phyloP scores from a whole-genome alignment of 2,888 invertebrate species.

The Agrochola lota region DNA sequence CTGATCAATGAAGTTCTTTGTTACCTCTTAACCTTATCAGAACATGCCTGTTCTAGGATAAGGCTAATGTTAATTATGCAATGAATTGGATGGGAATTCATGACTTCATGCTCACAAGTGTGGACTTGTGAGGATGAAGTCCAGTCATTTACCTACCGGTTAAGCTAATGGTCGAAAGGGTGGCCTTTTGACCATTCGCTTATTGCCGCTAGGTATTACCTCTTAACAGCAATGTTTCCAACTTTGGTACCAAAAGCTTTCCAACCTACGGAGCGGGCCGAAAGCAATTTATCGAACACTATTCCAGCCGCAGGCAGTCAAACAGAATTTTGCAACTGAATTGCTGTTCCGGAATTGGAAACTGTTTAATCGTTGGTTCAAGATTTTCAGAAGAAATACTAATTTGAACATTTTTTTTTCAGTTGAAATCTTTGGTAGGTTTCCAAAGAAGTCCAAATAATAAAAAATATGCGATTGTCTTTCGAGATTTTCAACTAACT shows the following conservation, averaged over 20 bases:
- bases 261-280: neutral
- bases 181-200: neutral
- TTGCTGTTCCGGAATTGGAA: constrained; percentile 23
- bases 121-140: no score
- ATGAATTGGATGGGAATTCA: neutral
- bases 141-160: no score
- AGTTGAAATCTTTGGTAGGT: neutral
- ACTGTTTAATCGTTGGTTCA: constrained; percentile 19
- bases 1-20: neutral
- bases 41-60: neutral
- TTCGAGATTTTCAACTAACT: neutral
- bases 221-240: neutral
- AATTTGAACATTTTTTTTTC: neutral
- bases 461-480: neutral
- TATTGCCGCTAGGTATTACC: neutral
- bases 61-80: neutral
- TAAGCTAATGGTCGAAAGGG: no score
- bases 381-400: constrained; percentile 4
- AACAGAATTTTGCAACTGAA: constrained; percentile 54
- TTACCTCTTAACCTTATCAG: neutral
- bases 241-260: constrained; percentile 16
- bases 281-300: constrained; percentile 50
- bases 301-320: constrained; percentile 45
- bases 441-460: neutral
- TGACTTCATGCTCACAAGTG: neutral